Evolutionary conservation across 1,140 invertebrate genomes (phyloP).

Genomic region (Diachasmimorpha longicaudata): DNA sequence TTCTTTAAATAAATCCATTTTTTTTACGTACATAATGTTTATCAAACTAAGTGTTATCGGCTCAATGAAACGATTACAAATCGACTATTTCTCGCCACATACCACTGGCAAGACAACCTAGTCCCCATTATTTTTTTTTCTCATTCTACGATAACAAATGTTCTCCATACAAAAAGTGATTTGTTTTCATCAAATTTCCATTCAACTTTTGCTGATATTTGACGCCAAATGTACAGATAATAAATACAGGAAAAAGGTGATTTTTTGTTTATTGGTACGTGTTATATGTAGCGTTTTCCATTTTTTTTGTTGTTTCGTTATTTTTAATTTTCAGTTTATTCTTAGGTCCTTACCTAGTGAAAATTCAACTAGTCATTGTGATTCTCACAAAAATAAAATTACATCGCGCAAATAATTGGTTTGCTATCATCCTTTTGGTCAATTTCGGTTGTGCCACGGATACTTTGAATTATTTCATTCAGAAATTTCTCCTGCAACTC

Average conservation of each 20-base stretch:
- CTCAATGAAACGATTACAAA: neutral
- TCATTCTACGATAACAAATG: neutral
- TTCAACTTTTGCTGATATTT: constrained; percentile 31
- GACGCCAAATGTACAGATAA: constrained; percentile 53
- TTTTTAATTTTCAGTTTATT: constrained; percentile 25
- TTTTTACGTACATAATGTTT: constrained; percentile 13
- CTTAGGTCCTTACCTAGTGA: constrained; percentile 53
- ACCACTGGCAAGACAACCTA: neutral
- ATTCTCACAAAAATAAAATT: constrained; percentile 57
- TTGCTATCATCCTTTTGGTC: constrained; percentile 21
- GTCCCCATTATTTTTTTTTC: neutral
- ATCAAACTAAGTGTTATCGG: constrained; percentile 15
- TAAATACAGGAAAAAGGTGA: constrained; percentile 53
- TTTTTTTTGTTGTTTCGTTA: constrained; percentile 11
- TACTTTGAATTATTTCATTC: neutral
- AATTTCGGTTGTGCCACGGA: constrained; percentile 31
- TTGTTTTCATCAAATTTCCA: constrained; percentile 5
- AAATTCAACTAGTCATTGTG: constrained; percentile 54
- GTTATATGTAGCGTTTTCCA: constrained; percentile 47
- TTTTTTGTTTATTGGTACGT: constrained; percentile 49
- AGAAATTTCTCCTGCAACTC: neutral
- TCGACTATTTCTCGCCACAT: neutral
- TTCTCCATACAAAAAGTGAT: constrained; percentile 22
- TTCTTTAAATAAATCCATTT: constrained; percentile 13
- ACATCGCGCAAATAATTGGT: constrained; percentile 39